Evolutionary conservation across 35 echinoderm and acorn worm species (phyloP).

Genomic region (Eucidaris tribuloides): DNA sequence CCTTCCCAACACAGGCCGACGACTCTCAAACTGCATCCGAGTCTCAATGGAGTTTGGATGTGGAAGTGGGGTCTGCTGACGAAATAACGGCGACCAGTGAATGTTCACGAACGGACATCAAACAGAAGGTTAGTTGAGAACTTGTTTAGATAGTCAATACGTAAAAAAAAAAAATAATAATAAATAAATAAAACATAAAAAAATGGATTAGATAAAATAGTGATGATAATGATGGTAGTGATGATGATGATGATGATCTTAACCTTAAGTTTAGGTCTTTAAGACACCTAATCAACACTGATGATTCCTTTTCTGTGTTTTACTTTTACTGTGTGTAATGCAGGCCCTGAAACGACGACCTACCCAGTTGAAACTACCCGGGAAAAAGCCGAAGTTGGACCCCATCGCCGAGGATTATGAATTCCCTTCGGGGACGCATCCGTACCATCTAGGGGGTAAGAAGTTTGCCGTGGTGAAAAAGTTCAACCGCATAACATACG

Average conservation of each 20-base stretch:
- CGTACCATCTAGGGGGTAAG: background rate
- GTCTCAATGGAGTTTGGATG: background rate
- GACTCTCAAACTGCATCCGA: too few relatives aligned
- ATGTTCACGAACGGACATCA: background rate
- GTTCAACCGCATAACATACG: background rate
- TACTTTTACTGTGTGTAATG: background rate
- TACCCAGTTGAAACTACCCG: background rate
- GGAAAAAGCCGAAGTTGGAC: background rate
- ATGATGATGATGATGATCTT: too few relatives aligned
- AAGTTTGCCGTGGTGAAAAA: background rate
- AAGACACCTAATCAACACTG: background rate
- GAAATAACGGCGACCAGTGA: background rate
- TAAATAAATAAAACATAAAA: background rate
- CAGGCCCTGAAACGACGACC: background rate
- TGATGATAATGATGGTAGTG: too few relatives aligned
- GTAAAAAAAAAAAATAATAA: background rate
- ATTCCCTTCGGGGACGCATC: background rate
- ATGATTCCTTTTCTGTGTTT: background rate
- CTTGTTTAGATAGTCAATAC: background rate
- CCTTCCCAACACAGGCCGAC: background rate
- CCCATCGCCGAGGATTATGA: background rate
- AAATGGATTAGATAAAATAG: too few relatives aligned
- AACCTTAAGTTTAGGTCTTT: too few relatives aligned
- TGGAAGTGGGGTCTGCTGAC: background rate
- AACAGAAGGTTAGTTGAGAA: background rate